Base-by-base conservation (phyloP, 1,140 invertebrate species). In the Trypoxylus dichotomus region DNA sequence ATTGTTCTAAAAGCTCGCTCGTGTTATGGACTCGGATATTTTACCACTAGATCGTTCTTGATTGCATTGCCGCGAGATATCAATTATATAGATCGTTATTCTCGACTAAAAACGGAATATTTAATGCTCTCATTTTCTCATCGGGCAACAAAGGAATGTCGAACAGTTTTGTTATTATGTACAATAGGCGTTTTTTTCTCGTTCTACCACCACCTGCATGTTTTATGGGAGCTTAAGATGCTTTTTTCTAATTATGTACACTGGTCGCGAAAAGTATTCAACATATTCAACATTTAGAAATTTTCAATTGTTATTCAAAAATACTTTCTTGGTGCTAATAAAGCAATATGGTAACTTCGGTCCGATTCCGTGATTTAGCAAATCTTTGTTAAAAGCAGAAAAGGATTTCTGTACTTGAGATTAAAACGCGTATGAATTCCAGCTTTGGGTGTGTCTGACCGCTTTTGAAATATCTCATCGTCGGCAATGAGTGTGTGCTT, bases 71-170 rank as follows among this genome's bases (percentile, higher is more conserved):
- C 84, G 75, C 77, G 79, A 84, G 84, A 85, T 85, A 85, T 85
- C 84, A 85, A 85, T 85, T 85, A 85, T 84, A 84, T 84, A 85
- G 84, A 85, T 84, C 81, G 83, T 83, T 83, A 83, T 84, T 84
- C 83, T 80, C 80, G 77, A 82, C 80, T 82, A 83, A 83, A 83
- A 82, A 83, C 82, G 80, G 82, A 83, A 84, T 84, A 84, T 79
- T 83, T 83, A 84, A 84, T 84, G 83, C 78, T 81, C 81, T 80
- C 80, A 81, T 82, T 82, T 83, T 80, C 79, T 79, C 77, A 54
- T 37, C 60, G 60, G 60, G 60, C 76, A 80, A 84, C 82, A 83
- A 84, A 84, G 83, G 82, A 83, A 83, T 84, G 80, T 76, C 75
- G 60, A 79, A 74, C 54, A 72, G 76, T 77, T 42, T 41, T 43